Evolutionary conservation across 1,140 invertebrate species (phyloP).

Genomic region (Bradynema listronoti): DNA sequence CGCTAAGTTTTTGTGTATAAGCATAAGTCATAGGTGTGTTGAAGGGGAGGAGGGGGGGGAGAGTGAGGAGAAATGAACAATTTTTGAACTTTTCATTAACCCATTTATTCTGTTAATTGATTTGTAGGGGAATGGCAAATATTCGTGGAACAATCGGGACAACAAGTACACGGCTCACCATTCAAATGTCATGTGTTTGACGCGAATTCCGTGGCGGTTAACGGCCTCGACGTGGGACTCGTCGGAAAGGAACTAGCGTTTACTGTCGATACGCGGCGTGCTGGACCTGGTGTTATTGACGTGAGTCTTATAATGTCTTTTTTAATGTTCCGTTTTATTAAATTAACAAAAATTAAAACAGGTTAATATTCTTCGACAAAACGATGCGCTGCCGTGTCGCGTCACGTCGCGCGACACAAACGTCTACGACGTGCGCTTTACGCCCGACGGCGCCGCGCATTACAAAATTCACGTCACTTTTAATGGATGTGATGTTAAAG

Average conservation of each 20-base stretch:
- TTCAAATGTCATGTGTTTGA: constrained; percentile 96
- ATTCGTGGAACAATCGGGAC: background rate
- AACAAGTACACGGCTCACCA: constrained; percentile 76
- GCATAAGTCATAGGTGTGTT: too few species aligned
- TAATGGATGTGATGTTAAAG: constrained; percentile 85
- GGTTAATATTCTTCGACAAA: constrained; percentile 72
- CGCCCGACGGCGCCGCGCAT: constrained; percentile 78
- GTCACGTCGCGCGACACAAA: constrained; percentile 67
- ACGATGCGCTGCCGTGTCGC: constrained; percentile 70
- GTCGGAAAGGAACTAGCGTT: constrained; percentile 73
- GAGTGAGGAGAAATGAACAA: too few species aligned
- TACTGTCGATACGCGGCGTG: constrained; percentile 72
- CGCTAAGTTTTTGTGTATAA: background rate
- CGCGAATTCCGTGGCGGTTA: constrained; percentile 72
- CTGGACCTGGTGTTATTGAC: constrained; percentile 77
- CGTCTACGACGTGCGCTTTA: constrained; percentile 80
- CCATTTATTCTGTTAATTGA: background rate
- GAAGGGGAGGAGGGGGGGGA: too few species aligned
- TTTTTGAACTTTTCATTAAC: too few species aligned
- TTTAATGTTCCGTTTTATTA: background rate
- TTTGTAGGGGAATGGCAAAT: constrained; percentile 11
- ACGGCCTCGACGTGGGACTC: constrained; percentile 70
- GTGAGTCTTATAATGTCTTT: constrained; percentile 39
- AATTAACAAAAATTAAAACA: constrained; percentile 22
- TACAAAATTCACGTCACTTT: constrained; percentile 88